Conservation (phyloP, 2,797 vertebrate species). For the Danio choprae region DNA sequence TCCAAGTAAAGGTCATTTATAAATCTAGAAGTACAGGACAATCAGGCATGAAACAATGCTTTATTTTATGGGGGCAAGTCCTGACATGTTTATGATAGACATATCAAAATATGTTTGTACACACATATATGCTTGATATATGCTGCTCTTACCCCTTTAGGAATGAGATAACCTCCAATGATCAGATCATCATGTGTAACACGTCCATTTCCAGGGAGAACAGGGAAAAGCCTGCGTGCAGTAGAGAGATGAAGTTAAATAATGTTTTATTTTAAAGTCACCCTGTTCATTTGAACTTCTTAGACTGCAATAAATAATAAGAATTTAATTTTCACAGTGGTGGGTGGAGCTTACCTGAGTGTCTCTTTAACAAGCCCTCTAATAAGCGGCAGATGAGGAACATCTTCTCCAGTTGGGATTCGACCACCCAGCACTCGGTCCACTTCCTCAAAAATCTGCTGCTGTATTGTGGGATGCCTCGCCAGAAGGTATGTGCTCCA, state of each 20-base stretch:
- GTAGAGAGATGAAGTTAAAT: neutral
- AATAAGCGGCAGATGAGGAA: conserved; percentile 84
- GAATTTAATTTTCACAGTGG: neutral
- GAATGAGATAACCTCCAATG: conserved; percentile 90
- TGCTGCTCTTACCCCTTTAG: conserved; percentile 86
- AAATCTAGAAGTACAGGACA: neutral
- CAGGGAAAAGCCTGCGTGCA: conserved; percentile 86
- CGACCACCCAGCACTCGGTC: conserved; percentile 74
- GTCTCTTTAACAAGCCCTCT: conserved; percentile 93
- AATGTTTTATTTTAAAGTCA: no score
- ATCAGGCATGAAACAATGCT: neutral
- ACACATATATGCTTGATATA: neutral
- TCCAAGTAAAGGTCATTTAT: neutral
- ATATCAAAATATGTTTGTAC: neutral
- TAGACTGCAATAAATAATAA: conserved; percentile 34
- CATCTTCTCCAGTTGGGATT: conserved; percentile 80
- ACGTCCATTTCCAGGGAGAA: conserved; percentile 91
- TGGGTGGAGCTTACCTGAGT: conserved; percentile 78
- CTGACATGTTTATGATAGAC: neutral
- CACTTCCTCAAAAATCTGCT: conserved; percentile 84
- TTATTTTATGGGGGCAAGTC: neutral
- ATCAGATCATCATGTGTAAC: conserved; percentile 91
- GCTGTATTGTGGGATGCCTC: conserved; percentile 82
- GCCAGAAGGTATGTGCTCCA: conserved; percentile 91
- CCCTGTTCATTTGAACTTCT: no score